phyloP scores from a whole-genome alignment of 2,797 vertebrate genomes.

The Pseudocheirus occidentalis region DNA sequence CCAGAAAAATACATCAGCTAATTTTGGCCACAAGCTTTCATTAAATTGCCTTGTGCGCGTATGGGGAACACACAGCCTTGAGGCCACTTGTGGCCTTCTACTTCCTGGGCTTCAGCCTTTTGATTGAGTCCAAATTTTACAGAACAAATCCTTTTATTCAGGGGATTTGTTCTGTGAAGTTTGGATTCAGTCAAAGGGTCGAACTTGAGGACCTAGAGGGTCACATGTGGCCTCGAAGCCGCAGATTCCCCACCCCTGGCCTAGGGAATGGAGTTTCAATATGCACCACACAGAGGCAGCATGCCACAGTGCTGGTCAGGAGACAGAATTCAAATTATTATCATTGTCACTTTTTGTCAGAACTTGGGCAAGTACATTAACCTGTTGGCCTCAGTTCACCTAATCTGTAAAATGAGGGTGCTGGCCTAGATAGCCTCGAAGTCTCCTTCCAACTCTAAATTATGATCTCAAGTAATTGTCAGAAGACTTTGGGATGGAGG shows the following conservation, averaged over 20 bases:
- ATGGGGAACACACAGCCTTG: too few relatives aligned
- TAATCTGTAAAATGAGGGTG: neutral
- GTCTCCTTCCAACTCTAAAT: neutral
- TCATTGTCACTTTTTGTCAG: neutral
- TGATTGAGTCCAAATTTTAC: too few relatives aligned
- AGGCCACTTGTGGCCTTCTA: too few relatives aligned
- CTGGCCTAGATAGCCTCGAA: neutral
- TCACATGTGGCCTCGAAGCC: too few relatives aligned
- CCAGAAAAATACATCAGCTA: neutral
- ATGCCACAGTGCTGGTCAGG: neutral
- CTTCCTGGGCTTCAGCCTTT: too few relatives aligned
- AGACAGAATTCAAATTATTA: neutral
- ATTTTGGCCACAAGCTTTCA: neutral
- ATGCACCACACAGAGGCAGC: neutral
- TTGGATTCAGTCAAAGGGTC: too few relatives aligned
- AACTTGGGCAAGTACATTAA: constrained; percentile 34
- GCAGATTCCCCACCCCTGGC: too few relatives aligned
- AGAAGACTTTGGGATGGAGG: fast-evolving
- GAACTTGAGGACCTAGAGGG: too few relatives aligned
- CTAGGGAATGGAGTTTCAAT: neutral
- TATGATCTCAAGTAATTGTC: neutral
- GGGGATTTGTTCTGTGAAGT: too few relatives aligned
- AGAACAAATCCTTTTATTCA: too few relatives aligned
- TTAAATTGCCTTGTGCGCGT: neutral
- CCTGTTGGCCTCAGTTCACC: neutral